phyloP scores from a whole-genome alignment of 2,797 vertebrate genomes.

The Varecia variegata region DNA sequence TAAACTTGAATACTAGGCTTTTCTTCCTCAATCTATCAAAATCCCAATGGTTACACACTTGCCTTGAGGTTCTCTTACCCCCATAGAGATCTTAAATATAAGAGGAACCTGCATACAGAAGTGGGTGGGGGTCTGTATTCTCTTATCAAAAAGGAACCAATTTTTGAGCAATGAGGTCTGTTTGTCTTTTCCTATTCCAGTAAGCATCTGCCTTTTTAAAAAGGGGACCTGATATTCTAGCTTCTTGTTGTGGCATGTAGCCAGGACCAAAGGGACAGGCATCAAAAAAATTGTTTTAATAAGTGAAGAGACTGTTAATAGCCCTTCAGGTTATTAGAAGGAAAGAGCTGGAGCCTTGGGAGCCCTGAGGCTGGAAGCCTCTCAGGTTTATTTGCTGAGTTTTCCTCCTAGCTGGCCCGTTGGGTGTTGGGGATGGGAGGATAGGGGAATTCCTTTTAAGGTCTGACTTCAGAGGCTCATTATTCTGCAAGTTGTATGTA shows the following conservation, averaged over 20 bases:
- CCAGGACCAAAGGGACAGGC: not conserved
- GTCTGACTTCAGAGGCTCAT: not conserved
- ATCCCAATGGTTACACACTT: not conserved
- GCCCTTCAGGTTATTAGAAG: conserved; percentile 47
- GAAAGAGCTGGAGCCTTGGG: not conserved
- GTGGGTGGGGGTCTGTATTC: accelerated
- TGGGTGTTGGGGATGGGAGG: not conserved
- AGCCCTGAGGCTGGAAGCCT: not conserved
- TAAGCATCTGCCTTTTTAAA: not conserved
- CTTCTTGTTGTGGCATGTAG: not conserved
- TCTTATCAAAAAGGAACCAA: not conserved
- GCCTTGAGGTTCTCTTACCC: not conserved
- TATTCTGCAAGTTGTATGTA: not conserved
- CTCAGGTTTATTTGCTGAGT: not conserved
- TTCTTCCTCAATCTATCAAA: not conserved
- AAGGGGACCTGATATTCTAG: not conserved
- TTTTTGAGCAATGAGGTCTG: not conserved
- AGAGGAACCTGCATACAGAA: not conserved
- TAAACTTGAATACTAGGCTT: not conserved
- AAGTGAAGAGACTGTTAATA: conserved; percentile 59
- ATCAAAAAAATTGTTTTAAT: conserved; percentile 66
- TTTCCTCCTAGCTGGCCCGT: not conserved
- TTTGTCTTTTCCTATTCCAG: not conserved
- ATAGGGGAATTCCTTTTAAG: not conserved
- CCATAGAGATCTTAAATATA: not conserved